A percentile compares a stretch with the other conserved stretches of the same genome.
These are phyloP conservation scores for Molanna angustata DNA, from an alignment of 2,888 invertebrate genomes.

Conservation along the genomic window DNA sequence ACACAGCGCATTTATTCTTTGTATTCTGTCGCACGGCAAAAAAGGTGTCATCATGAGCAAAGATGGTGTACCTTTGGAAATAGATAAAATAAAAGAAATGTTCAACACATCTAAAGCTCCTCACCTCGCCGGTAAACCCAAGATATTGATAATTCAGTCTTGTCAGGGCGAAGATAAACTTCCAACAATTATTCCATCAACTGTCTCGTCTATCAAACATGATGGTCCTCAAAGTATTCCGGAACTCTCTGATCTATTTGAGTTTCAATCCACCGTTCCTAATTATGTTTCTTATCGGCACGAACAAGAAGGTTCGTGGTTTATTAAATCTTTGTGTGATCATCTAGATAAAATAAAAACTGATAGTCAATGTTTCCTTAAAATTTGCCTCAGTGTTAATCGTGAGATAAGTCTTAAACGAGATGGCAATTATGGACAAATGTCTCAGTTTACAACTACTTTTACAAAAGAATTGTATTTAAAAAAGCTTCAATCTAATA, in stretches of 20 bases:
- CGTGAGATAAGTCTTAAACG: conserved; percentile 7
- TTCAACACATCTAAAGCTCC: conserved; percentile 40
- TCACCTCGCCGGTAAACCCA: conserved; percentile 48
- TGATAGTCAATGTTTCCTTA: neutral
- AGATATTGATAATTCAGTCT: conserved; percentile 57
- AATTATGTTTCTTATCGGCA: conserved; percentile 13
- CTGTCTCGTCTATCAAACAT: neutral
- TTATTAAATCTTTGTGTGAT: conserved; percentile 19
- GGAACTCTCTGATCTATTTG: conserved; percentile 17
- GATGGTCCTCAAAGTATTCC: conserved; percentile 13
- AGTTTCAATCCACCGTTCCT: conserved; percentile 13
- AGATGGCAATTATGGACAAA: conserved; percentile 6
- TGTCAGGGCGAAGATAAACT: conserved; percentile 49
- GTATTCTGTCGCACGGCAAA: conserved; percentile 18
- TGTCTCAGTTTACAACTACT: conserved; percentile 9
- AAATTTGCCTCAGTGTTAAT: conserved; percentile 12
- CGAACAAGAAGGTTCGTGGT: conserved; percentile 13
- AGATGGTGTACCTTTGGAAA: conserved; percentile 48
- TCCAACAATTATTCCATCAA: neutral
- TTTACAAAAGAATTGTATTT: conserved; percentile 14
- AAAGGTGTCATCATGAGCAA: conserved; percentile 50
- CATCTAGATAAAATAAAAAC: conserved; percentile 10
- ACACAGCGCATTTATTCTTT: conserved; percentile 16
- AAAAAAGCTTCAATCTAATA: neutral
- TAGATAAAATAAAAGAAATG: conserved; percentile 46